A percentile compares a stretch with the other conserved stretches of the same genome.
Conservation (phyloP, 2,113 vertebrate genomes). For the Ifrita kowaldi region DNA sequence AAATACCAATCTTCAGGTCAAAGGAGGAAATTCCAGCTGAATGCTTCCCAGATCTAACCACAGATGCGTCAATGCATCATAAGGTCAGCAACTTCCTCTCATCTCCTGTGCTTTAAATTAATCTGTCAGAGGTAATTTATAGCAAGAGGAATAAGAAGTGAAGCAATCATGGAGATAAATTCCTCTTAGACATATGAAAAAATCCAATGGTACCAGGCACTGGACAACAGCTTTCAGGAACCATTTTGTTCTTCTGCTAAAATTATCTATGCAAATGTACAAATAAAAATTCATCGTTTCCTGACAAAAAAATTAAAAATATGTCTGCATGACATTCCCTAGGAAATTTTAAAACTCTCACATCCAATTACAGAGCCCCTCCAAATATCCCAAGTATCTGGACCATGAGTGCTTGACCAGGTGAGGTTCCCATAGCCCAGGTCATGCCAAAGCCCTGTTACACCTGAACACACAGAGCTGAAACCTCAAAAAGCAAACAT, state of each 20-base stretch:
- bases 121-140: not conserved
- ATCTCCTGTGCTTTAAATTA: not conserved
- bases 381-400: accelerated
- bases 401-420: not conserved
- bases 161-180: not conserved
- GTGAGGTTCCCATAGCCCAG: not conserved
- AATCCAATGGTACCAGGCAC: not conserved
- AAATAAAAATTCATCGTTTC: not conserved
- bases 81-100: not conserved
- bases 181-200: not conserved
- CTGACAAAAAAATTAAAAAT: not conserved
- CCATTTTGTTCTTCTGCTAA: not conserved
- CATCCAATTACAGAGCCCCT: accelerated
- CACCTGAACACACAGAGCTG: not conserved
- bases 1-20: not conserved
- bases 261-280: not conserved
- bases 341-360: not conserved
- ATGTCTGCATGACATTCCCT: accelerated
- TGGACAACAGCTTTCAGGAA: not conserved
- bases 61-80: not conserved
- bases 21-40: not conserved
- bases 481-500: not conserved
- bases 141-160: not conserved
- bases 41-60: not conserved
- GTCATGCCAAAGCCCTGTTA: not conserved